Percentiles rank a stretch among this genome's conserved stretches.
These are phyloP conservation scores for Hipposideros larvatus DNA, from an alignment of 2,797 vertebrate genomes.

Conservation along the genomic window DNA sequence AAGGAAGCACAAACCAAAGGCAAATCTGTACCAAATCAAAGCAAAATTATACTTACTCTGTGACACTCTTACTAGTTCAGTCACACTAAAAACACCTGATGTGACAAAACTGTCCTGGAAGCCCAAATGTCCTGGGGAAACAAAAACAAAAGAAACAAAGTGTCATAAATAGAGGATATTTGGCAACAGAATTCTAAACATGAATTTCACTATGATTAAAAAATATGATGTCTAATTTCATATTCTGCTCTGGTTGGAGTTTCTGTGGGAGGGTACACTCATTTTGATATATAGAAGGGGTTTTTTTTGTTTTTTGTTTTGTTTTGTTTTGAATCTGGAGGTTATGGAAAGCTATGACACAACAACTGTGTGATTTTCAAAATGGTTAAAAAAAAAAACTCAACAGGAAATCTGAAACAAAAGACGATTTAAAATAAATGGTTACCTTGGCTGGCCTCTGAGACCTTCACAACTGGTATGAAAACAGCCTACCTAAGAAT, in stretches of 20 bases:
- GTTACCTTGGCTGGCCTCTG: slow-evolving; percentile 89
- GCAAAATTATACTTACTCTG: slow-evolving; percentile 94
- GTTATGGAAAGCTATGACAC: slow-evolving; percentile 85
- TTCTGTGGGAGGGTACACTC: slow-evolving; percentile 86
- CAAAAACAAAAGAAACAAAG: slow-evolving; percentile 87
- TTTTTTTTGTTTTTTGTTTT: slow-evolving; percentile 45
- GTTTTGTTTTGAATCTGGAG: slow-evolving; percentile 87
- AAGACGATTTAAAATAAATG: slow-evolving; percentile 87
- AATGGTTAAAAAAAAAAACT: slow-evolving; percentile 86
- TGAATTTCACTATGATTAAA: slow-evolving; percentile 84
- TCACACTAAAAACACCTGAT: slow-evolving; percentile 98
- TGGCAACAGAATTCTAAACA: slow-evolving; percentile 78
- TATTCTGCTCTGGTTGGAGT: slow-evolving; percentile 84
- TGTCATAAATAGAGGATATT: slow-evolving; percentile 60
- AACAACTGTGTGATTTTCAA: slow-evolving; percentile 87
- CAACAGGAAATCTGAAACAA: slow-evolving; percentile 90
- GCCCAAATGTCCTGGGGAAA: slow-evolving; percentile 95
- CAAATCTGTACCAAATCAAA: slow-evolving; percentile 50
- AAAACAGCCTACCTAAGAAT: slow-evolving; percentile 86
- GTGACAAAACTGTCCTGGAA: slow-evolving; percentile 99
- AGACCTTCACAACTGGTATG: slow-evolving; percentile 86
- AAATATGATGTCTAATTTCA: slow-evolving; percentile 84
- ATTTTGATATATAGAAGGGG: slow-evolving; percentile 81
- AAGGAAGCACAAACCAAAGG: slow-evolving; percentile 29
- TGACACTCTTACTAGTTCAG: slow-evolving; percentile 98